phyloP scores from a whole-genome alignment of 2,888 invertebrate genomes.

The Nycteola revayana region DNA sequence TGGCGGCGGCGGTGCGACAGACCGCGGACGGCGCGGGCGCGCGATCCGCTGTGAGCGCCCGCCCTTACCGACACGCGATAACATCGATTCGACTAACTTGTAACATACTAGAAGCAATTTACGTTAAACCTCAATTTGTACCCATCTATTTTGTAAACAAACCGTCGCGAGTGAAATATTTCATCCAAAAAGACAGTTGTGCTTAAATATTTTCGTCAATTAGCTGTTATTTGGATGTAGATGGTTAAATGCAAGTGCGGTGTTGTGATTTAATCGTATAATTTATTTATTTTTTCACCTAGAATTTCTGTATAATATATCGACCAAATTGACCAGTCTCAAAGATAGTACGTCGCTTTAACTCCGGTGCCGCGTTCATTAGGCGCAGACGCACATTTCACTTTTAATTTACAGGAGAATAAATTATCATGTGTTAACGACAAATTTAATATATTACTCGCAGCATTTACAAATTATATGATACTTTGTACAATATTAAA shows the following conservation, averaged over 20 bases:
- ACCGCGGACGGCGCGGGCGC: conserved; percentile 83
- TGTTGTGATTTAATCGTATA: conserved; percentile 17
- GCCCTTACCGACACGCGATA: conserved; percentile 65
- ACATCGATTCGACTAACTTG: conserved; percentile 46
- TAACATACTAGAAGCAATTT: conserved; percentile 20
- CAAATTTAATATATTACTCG: conserved; percentile 40
- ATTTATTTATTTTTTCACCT: no score
- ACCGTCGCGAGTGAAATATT: conserved; percentile 40
- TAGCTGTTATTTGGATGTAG: conserved; percentile 30
- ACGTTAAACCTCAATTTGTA: conserved; percentile 14
- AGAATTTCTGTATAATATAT: no score
- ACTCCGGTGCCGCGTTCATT: conserved; percentile 43
- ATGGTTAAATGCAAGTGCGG: conserved; percentile 27
- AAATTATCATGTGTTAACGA: conserved; percentile 45
- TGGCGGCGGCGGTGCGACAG: conserved; percentile 77
- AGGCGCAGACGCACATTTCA: conserved; percentile 54
- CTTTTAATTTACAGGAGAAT: conserved; percentile 51
- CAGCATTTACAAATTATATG: conserved; percentile 37
- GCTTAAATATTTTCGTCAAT: conserved; percentile 29
- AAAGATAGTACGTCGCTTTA: conserved; percentile 45
- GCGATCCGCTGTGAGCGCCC: conserved; percentile 59
- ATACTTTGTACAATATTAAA: not conserved
- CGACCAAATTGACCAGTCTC: conserved; percentile 32
- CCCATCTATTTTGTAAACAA: conserved; percentile 11
- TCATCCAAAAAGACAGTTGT: conserved; percentile 34